These are phyloP conservation scores for Venusia cambrica DNA, from an alignment of 2,888 invertebrate species.

Conservation along the genomic window DNA sequence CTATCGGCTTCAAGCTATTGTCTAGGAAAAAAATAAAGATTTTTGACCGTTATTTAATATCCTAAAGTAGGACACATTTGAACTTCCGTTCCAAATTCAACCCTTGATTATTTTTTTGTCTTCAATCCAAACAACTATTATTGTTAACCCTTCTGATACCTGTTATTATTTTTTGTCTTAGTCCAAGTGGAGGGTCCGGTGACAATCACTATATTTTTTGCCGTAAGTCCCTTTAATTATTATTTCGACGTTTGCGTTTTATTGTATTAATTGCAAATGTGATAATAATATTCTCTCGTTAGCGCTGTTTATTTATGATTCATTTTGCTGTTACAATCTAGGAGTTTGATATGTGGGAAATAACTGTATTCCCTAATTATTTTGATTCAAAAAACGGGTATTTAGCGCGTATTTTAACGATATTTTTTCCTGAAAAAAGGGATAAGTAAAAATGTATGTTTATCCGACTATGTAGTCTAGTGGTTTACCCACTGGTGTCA, in stretches of 20 bases:
- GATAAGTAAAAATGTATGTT: no score
- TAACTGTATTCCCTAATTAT: no score
- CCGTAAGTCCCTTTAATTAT: constrained; percentile 44
- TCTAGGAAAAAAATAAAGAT: neutral
- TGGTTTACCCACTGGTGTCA: no score
- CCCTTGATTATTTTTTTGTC: constrained; percentile 62
- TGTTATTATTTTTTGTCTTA: constrained; percentile 53
- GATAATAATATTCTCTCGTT: constrained; percentile 14
- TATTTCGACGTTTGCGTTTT: constrained; percentile 40
- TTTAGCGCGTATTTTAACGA: no score
- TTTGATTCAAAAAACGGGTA: no score
- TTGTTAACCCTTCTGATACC: constrained; percentile 71
- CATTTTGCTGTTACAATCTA: no score
- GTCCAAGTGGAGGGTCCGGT: constrained; percentile 52
- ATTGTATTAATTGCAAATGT: constrained; percentile 25
- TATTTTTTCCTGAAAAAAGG: no score
- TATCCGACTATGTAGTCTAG: no score
- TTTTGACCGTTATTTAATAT: constrained; percentile 29
- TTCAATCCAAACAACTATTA: constrained; percentile 46
- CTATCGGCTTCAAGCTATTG: no score
- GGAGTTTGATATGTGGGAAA: no score
- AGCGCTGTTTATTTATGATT: constrained; percentile 5
- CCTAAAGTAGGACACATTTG: constrained; percentile 42
- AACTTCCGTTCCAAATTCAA: constrained; percentile 52
- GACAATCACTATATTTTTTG: constrained; percentile 59